Conservation (phyloP, 2,797 vertebrate species). For the Karalla daura region DNA sequence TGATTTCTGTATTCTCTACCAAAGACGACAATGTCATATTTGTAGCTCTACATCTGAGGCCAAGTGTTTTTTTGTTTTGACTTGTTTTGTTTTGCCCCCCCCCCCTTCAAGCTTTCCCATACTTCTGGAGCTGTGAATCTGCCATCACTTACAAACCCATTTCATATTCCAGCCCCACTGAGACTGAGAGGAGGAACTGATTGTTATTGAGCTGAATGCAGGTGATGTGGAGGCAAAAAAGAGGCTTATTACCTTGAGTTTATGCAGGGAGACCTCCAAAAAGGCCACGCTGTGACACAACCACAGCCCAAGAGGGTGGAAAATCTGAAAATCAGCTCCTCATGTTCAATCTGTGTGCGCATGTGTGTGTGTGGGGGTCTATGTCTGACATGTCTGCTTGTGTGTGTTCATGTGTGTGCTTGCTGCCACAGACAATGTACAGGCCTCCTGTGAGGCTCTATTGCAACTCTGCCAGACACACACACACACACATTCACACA, state of each 20-base stretch:
- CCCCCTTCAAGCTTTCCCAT: neutral
- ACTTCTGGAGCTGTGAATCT: neutral
- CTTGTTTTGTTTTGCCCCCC: too few species aligned
- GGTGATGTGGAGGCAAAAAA: neutral
- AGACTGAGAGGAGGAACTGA: neutral
- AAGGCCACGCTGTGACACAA: slow-evolving; percentile 14
- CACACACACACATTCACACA: slow-evolving; percentile 2
- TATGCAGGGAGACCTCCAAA: slow-evolving; percentile 6
- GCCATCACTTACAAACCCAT: neutral
- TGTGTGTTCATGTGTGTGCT: neutral
- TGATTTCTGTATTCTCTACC: neutral
- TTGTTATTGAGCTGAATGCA: neutral
- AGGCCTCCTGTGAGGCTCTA: slow-evolving; percentile 22
- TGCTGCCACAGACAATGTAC: slow-evolving; percentile 11
- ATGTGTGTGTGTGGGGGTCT: neutral
- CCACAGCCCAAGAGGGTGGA: slow-evolving; percentile 1
- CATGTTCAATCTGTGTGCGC: slow-evolving; percentile 1
- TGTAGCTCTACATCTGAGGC: too few species aligned
- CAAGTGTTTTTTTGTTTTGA: too few species aligned
- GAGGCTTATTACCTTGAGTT: neutral
- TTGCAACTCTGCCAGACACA: slow-evolving; percentile 3
- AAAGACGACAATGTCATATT: neutral
- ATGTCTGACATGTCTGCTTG: slow-evolving; percentile 1
- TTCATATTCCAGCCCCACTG: neutral
- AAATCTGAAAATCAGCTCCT: slow-evolving; percentile 4